phyloP scores from a whole-genome alignment of 2,113 vertebrate genomes.

The Mustela nigripes region DNA sequence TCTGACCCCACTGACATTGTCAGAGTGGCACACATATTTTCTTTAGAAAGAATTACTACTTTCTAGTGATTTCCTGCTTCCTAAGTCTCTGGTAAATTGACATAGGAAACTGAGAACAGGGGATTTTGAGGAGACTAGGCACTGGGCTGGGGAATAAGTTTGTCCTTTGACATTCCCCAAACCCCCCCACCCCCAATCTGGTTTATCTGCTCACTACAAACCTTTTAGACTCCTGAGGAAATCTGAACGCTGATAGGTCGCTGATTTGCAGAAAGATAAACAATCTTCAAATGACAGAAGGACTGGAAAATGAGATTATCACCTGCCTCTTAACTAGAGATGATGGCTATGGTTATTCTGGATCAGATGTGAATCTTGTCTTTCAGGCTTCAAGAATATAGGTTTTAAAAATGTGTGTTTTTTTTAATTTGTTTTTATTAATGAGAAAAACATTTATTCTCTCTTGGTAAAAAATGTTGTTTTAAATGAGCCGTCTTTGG shows the following conservation, averaged over 20 bases:
- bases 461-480: too few relatives aligned
- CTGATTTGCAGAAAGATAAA: neutral
- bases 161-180: neutral
- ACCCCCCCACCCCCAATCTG: neutral
- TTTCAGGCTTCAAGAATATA: conserved; percentile 38
- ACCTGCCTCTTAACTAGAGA: neutral
- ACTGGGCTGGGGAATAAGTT: neutral
- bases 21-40: neutral
- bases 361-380: conserved; percentile 3
- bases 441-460: too few relatives aligned
- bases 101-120: neutral
- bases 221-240: neutral
- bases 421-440: too few relatives aligned
- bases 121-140: neutral
- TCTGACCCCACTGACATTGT: neutral
- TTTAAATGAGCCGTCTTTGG: conserved; percentile 43
- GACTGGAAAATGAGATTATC: conserved; percentile 36
- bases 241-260: neutral
- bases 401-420: neutral
- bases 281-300: neutral
- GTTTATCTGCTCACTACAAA: neutral
- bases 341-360: neutral
- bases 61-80: conserved; percentile 38
- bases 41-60: neutral
- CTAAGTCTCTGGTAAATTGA: neutral